Conservation (phyloP, 2,888 invertebrate genomes). For the Napeogenes inachia region DNA sequence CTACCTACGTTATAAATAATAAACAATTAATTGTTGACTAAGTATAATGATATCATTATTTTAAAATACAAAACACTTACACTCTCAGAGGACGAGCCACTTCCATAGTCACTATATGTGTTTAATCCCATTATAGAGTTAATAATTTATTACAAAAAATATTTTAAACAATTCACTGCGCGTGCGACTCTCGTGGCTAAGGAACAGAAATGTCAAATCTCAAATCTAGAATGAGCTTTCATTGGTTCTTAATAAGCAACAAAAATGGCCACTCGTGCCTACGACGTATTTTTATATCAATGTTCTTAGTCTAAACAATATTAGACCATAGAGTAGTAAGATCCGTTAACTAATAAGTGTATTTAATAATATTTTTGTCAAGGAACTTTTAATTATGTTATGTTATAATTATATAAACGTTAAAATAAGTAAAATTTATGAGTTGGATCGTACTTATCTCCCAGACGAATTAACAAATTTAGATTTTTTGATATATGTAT, state of each 20-base stretch:
- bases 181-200: background rate
- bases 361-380: too few species aligned
- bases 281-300: constrained; percentile 35
- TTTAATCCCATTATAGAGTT: constrained; percentile 26
- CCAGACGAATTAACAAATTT: too few species aligned
- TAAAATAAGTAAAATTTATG: too few species aligned
- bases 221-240: constrained; percentile 20
- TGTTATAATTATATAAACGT: too few species aligned
- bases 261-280: constrained; percentile 6
- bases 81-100: constrained; percentile 45
- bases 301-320: constrained; percentile 33
- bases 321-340: too few species aligned
- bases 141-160: constrained; percentile 1
- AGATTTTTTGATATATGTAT: too few species aligned
- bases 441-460: too few species aligned
- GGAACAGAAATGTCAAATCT: background rate
- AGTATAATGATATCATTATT: too few species aligned
- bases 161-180: background rate
- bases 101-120: constrained; percentile 49
- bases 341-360: too few species aligned
- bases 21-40: too few species aligned
- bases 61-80: constrained; percentile 38
- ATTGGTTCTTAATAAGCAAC: constrained; percentile 20
- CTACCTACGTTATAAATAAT: too few species aligned
- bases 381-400: too few species aligned